These are phyloP conservation scores for Oreochromis aureus DNA, from an alignment of 2,113 vertebrate species.

Conservation along the genomic window DNA sequence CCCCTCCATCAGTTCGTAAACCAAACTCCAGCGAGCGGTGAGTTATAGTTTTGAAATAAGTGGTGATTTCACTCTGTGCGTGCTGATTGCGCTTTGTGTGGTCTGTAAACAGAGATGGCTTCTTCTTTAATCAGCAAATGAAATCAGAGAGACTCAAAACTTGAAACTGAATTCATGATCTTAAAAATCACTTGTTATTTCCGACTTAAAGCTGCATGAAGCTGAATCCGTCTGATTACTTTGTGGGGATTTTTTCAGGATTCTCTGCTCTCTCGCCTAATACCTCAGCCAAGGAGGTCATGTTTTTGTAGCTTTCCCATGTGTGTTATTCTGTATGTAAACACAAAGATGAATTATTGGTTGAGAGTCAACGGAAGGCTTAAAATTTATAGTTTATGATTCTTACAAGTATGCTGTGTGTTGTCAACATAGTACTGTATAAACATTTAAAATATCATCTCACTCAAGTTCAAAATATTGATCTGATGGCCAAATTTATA, in stretches of 20 bases:
- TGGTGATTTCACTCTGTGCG: not conserved
- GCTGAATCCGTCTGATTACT: not conserved
- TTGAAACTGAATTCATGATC: not conserved
- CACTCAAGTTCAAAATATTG: not conserved
- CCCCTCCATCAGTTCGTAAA: not conserved
- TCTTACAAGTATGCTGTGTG: not conserved
- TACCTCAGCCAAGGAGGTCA: not conserved
- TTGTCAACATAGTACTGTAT: not conserved
- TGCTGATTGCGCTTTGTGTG: not conserved
- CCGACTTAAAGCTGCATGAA: not conserved
- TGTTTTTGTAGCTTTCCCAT: not conserved
- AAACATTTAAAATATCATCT: not conserved
- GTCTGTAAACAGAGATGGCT: not conserved
- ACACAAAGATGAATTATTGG: not conserved
- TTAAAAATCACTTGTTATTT: not conserved
- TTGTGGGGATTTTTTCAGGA: not conserved
- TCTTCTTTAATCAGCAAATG: not conserved
- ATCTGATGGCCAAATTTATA: not conserved
- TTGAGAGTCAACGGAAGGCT: not conserved
- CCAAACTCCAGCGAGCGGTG: constrained; percentile 36
- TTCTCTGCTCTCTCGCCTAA: not conserved
- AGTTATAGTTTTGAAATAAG: constrained; percentile 13
- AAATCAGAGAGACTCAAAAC: not conserved
- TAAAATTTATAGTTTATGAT: rapidly evolving
- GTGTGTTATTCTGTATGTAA: not conserved